Base-by-base conservation (phyloP, 2,888 invertebrate genomes). In the Nomada goodeniana region DNA sequence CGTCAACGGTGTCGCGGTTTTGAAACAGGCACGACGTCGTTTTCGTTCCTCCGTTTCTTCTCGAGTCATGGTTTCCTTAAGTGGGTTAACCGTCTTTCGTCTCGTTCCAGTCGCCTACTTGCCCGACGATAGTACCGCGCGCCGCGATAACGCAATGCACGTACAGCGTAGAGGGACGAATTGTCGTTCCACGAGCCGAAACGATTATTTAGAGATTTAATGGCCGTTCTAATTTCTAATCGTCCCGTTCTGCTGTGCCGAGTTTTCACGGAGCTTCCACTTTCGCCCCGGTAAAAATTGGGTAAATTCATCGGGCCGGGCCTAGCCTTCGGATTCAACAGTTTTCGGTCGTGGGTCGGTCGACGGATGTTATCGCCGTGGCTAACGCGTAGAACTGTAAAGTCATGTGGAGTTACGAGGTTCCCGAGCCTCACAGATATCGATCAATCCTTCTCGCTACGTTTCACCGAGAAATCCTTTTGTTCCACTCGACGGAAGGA, bases 61-160 rank as follows among this genome's bases (percentile, higher is more conserved):
- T 47, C 26, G 52, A 26, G 53, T 64, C 65, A 65, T 64, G 76
- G 71, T 65, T 13, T 70, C 55, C 26, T n/a, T 57, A 53, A 80
- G 80, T 81, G 74, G 80, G 80, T 81, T 81, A 80, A 52, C 26
- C 36, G 72, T 70, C 80, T 64, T 73, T 80, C 52, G 64, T 73
- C 72, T 63, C 29, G 53, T 67, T 60, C 72, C 80, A 53, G 64
- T 81, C 80, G 73, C 80, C 80, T 79, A 80, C 79, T 81, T 69
- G 73, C 59, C 64, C n/a, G 47, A 44, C 67, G 55, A 60, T 80
- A 78, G 26, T 71, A 65, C 52, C 78, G 20, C 20, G 13, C 20
- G 18, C 23, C 3, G 11, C 44, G 68, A 68, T 61, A 44, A 47
- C 59, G 44, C n/a, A 42, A 26, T 44, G 36, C 0, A 36, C 36